A percentile compares a stretch with the other conserved stretches of the same genome.
Evolutionary conservation across 2,888 invertebrate genomes (phyloP).

Genomic region (Caenorhabditis parvicauda): DNA sequence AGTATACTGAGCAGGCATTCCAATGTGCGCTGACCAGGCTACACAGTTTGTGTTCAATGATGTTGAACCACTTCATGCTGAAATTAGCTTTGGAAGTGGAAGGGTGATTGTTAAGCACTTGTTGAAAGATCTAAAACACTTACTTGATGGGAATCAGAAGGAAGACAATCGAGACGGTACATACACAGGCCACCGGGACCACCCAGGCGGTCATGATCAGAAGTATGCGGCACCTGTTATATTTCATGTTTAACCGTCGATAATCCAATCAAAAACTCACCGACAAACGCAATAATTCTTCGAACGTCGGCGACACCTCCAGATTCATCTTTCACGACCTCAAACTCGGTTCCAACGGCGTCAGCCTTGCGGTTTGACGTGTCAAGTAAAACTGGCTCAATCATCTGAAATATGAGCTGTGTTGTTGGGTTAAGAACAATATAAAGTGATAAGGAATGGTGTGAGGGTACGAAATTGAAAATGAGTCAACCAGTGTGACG

Average conservation of each 20-base stretch:
- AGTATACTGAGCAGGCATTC: conserved; percentile 48
- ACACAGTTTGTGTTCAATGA: conserved; percentile 52
- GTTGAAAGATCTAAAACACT: neutral
- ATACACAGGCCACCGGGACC: conserved; percentile 54
- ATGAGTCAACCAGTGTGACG: no score
- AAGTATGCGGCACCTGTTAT: conserved; percentile 51
- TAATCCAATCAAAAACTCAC: conserved; percentile 14
- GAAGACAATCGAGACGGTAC: conserved; percentile 40
- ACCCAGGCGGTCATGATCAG: conserved; percentile 54
- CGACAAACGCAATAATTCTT: conserved; percentile 38
- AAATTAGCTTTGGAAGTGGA: conserved; percentile 19
- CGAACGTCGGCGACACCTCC: conserved; percentile 38
- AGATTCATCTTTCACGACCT: no score
- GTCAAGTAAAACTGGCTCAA: no score
- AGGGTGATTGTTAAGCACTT: no score
- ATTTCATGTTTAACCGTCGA: neutral
- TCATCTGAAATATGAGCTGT: no score
- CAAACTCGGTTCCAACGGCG: no score
- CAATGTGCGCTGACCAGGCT: conserved; percentile 59
- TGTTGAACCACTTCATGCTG: conserved; percentile 48
- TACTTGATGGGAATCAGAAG: conserved; percentile 52
- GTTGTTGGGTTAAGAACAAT: no score
- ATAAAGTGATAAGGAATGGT: no score
- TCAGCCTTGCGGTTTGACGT: no score
- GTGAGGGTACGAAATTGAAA: no score